Percentiles rank a stretch among this genome's conserved stretches.
Evolutionary conservation across 2,888 invertebrate species (phyloP).

Genomic region (Drosophila phalerata): DNA sequence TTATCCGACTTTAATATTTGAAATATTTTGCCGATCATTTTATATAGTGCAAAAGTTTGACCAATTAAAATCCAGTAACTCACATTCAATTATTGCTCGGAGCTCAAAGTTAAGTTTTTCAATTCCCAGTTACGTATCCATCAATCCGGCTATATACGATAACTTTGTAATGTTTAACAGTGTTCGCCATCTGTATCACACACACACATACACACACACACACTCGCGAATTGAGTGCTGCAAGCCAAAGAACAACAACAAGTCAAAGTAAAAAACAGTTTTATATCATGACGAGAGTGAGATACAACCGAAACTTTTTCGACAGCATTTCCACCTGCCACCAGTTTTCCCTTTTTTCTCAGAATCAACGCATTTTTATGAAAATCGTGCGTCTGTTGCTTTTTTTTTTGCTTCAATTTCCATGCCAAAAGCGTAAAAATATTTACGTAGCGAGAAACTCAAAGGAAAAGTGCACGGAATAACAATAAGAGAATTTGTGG

Average conservation of each 20-base stretch:
- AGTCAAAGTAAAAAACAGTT: slow-evolving; percentile 24
- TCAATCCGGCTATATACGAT: slow-evolving; percentile 28
- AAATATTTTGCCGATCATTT: too few species aligned
- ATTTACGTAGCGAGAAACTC: slow-evolving; percentile 58
- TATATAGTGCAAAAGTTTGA: background rate
- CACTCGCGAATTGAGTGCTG: slow-evolving; percentile 28
- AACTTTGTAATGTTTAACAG: slow-evolving; percentile 12
- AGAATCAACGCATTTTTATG: slow-evolving; percentile 37
- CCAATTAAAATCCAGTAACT: slow-evolving; percentile 13
- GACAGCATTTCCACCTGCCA: background rate
- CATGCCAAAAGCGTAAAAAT: slow-evolving; percentile 62
- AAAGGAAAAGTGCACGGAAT: slow-evolving; percentile 37
- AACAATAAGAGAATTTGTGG: slow-evolving; percentile 54
- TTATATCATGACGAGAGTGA: slow-evolving; percentile 40
- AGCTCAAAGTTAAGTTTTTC: slow-evolving; percentile 13
- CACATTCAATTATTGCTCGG: slow-evolving; percentile 6
- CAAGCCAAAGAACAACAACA: slow-evolving; percentile 30
- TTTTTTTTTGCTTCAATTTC: slow-evolving; percentile 37
- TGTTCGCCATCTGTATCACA: slow-evolving; percentile 17
- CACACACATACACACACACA: slow-evolving; percentile 3
- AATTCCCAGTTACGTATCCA: slow-evolving; percentile 9
- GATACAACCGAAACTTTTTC: slow-evolving; percentile 38
- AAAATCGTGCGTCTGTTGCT: slow-evolving; percentile 32
- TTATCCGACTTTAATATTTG: too few species aligned
- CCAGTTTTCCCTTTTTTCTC: background rate